phyloP scores from a whole-genome alignment of 2,113 vertebrate genomes.

The Oreochromis tanganicae region DNA sequence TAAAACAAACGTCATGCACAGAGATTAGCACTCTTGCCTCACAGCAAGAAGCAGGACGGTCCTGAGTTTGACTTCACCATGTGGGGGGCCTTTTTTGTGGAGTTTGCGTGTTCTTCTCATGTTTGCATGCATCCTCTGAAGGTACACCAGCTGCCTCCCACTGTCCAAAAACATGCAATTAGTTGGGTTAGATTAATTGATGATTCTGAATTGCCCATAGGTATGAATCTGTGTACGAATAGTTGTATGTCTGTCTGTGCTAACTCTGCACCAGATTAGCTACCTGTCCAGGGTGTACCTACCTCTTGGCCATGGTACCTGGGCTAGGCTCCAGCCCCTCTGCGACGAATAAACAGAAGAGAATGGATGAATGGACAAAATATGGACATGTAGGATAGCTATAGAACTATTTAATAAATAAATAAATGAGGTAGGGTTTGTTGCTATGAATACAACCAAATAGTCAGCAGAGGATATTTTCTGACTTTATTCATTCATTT shows the following conservation, averaged over 20 bases:
- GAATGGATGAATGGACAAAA: background rate
- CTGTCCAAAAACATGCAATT: background rate
- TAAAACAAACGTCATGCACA: background rate
- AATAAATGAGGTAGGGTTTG: background rate
- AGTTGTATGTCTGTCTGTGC: background rate
- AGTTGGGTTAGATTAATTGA: rapidly evolving
- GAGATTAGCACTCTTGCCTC: background rate
- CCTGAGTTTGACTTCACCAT: background rate
- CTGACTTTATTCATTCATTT: background rate
- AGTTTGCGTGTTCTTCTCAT: background rate
- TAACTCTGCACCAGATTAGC: background rate
- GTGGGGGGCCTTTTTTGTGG: background rate
- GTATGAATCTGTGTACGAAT: background rate
- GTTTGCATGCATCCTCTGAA: background rate
- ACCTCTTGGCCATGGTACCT: background rate
- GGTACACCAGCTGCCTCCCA: background rate
- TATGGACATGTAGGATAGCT: background rate
- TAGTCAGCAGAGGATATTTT: background rate
- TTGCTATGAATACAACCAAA: background rate
- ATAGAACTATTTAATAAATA: background rate
- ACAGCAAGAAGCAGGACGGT: background rate
- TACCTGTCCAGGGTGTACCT: background rate
- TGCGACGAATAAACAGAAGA: background rate
- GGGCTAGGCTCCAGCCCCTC: rapidly evolving
- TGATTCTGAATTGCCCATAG: background rate